These are phyloP conservation scores for Neogale vison DNA, from an alignment of 2,113 vertebrate genomes.

Conservation along the genomic window DNA sequence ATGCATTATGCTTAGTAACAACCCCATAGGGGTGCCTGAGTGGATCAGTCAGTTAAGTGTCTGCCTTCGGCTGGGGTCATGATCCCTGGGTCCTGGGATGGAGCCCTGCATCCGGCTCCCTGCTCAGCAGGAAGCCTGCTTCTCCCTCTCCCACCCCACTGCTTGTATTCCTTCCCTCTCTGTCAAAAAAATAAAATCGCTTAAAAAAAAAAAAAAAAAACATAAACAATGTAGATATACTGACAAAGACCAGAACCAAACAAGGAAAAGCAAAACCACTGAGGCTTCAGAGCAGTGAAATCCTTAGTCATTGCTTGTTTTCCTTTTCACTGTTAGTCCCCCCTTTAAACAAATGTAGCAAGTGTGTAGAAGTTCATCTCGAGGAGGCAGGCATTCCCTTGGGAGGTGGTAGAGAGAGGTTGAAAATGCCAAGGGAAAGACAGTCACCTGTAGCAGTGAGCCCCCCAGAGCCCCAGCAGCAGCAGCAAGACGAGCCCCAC, in stretches of 20 bases:
- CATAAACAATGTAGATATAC: neutral
- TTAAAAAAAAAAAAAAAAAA: no score
- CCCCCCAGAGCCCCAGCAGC: constrained; percentile 81
- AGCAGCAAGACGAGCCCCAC: constrained; percentile 86
- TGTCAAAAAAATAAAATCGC: no score
- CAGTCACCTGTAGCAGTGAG: constrained; percentile 89
- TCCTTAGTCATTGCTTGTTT: neutral
- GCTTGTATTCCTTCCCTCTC: no score
- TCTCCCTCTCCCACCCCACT: no score
- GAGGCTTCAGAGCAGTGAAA: no score
- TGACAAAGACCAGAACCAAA: neutral
- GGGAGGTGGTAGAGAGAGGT: neutral
- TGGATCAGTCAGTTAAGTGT: no score
- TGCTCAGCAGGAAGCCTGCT: no score
- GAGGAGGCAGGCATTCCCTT: neutral
- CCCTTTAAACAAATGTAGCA: neutral
- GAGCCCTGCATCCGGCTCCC: no score
- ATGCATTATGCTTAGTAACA: no score
- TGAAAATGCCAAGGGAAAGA: neutral
- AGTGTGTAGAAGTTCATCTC: neutral
- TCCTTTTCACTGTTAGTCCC: neutral
- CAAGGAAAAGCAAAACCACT: neutral
- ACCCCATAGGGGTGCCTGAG: neutral
- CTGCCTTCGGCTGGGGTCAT: no score
- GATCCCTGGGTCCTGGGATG: no score